Conservation (phyloP, 1,140 invertebrate species). For the roundworm (Caenorhabditis elegans) region WBcel235 BX284603.4:8958001-8958500, state of each 20-base stretch:
- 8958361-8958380: neutral
- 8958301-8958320: conserved; percentile 4
- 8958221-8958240: neutral
- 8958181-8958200: no score
- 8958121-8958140: no score
- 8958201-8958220: no score
- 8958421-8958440: neutral
- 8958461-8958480: conserved; percentile 31
- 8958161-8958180: no score
- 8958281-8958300: conserved; percentile 24
- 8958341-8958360: conserved; percentile 11
- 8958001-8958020: neutral
- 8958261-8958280: conserved; percentile 21
- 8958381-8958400: neutral
- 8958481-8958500: conserved; percentile 30
- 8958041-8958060: no score
- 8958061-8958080: no score
- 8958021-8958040: neutral
- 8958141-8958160: no score
- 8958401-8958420: neutral
- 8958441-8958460: conserved; percentile 24
- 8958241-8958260: neutral
- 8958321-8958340: conserved; percentile 7
- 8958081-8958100: no score
- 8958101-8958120: no score